Percentiles rank a stretch among this genome's conserved stretches.
These are phyloP conservation scores for Amphiduros pacificus DNA, from an alignment of 2,888 invertebrate species.

Conservation along the genomic window DNA sequence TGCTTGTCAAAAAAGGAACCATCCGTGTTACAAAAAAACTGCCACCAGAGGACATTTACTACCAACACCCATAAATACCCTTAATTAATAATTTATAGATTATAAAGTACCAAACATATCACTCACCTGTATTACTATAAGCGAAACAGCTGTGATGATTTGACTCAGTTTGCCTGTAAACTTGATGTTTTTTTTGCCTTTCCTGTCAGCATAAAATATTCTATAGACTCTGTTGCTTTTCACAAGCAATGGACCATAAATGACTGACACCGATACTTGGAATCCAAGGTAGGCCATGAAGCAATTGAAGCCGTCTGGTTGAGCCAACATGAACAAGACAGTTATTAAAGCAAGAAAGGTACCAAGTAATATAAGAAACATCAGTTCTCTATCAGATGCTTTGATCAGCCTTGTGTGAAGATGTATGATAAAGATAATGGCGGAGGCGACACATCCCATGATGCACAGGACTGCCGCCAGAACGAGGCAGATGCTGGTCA, in stretches of 20 bases:
- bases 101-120: too few species aligned
- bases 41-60: too few species aligned
- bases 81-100: too few species aligned
- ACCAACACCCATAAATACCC: too few species aligned
- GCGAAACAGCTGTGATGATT: slow-evolving; percentile 25
- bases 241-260: slow-evolving; percentile 34
- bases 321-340: slow-evolving; percentile 7
- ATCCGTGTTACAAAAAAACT: too few species aligned
- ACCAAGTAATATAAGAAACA: background rate
- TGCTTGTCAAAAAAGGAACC: too few species aligned
- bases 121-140: slow-evolving; percentile 31
- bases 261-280: slow-evolving; percentile 24
- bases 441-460: background rate
- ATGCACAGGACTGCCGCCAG: slow-evolving; percentile 16
- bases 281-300: slow-evolving; percentile 13
- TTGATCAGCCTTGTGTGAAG: background rate
- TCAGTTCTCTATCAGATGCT: background rate
- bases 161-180: slow-evolving; percentile 16
- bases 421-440: background rate
- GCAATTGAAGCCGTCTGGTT: slow-evolving; percentile 13
- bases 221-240: slow-evolving; percentile 37
- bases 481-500: slow-evolving; percentile 1
- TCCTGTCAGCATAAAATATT: slow-evolving; percentile 31
- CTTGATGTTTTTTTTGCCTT: slow-evolving; percentile 10
- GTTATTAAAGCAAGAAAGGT: background rate